Percentiles rank a stretch among this genome's conserved stretches.
These are phyloP conservation scores for Condylostylus longicornis DNA, from an alignment of 1,140 invertebrate genomes.

Conservation along the genomic window DNA sequence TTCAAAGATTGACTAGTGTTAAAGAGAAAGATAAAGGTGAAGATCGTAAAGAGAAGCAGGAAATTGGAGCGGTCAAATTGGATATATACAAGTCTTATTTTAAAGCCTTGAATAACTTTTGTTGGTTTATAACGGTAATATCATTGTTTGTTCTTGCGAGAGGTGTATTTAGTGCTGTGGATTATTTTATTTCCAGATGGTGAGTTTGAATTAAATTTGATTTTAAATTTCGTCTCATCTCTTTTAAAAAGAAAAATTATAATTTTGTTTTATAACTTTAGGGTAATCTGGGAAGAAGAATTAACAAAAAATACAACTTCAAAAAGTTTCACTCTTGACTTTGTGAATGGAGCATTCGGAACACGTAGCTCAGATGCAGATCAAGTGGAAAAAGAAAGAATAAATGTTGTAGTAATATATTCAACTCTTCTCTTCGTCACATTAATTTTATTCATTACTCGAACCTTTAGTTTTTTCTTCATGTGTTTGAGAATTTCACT, in stretches of 20 bases:
- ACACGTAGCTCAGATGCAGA: no score
- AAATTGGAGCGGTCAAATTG: slow-evolving; percentile 29
- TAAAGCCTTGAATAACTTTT: slow-evolving; percentile 44
- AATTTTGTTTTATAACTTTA: slow-evolving; percentile 2
- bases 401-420: slow-evolving; percentile 16
- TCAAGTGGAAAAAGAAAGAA: slow-evolving; percentile 15
- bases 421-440: slow-evolving; percentile 19
- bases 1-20: not conserved
- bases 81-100: slow-evolving; percentile 57
- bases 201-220: slow-evolving; percentile 12
- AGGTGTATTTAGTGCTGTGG: slow-evolving; percentile 48
- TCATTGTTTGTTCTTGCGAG: slow-evolving; percentile 50
- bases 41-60: slow-evolving; percentile 31
- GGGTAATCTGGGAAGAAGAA: slow-evolving; percentile 29
- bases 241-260: not conserved
- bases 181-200: slow-evolving; percentile 68
- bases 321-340: slow-evolving; percentile 3
- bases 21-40: slow-evolving; percentile 9
- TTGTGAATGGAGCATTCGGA: slow-evolving; percentile 12
- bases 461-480: slow-evolving; percentile 58
- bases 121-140: slow-evolving; percentile 40
- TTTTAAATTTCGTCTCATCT: not conserved
- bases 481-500: slow-evolving; percentile 67
- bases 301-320: slow-evolving; percentile 9
- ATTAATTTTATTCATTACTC: slow-evolving; percentile 28